Percentiles rank a stretch among this genome's conserved stretches.
Conservation (phyloP, 2,797 vertebrate species). For the Lepus oiostolus region DNA sequence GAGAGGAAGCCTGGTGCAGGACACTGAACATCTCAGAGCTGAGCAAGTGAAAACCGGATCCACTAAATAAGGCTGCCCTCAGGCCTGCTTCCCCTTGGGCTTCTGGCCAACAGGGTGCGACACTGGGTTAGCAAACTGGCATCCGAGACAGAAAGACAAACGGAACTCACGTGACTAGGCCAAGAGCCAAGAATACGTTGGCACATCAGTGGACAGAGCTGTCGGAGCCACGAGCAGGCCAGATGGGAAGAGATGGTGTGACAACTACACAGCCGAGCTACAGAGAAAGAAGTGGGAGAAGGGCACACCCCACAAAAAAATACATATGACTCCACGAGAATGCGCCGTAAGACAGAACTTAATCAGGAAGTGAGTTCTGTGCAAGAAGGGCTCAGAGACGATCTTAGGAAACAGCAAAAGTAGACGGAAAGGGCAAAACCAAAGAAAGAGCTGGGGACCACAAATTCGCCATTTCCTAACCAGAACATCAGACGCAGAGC, state of each 20-base stretch:
- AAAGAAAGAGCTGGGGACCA: background rate
- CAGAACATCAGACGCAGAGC: background rate
- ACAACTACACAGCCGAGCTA: background rate
- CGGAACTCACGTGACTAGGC: background rate
- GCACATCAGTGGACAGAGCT: background rate
- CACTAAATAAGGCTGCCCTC: background rate
- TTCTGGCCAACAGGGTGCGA: background rate
- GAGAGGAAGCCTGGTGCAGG: background rate
- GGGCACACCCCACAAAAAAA: background rate
- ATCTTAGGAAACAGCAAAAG: slow-evolving; percentile 1
- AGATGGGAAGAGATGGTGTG: background rate
- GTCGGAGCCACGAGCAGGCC: background rate
- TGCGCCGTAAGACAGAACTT: slow-evolving; percentile 3
- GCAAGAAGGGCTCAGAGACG: background rate
- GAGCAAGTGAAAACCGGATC: background rate
- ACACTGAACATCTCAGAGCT: background rate
- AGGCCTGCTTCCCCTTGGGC: background rate
- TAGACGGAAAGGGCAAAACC: background rate
- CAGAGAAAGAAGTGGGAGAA: background rate
- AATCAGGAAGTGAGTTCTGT: slow-evolving; percentile 1
- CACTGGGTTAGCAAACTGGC: background rate
- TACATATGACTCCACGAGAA: background rate
- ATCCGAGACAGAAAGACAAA: background rate
- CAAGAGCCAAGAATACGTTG: background rate
- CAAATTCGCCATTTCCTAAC: background rate